Conservation (phyloP, 1,140 invertebrate genomes). For the Heliconius eleuchia region DNA sequence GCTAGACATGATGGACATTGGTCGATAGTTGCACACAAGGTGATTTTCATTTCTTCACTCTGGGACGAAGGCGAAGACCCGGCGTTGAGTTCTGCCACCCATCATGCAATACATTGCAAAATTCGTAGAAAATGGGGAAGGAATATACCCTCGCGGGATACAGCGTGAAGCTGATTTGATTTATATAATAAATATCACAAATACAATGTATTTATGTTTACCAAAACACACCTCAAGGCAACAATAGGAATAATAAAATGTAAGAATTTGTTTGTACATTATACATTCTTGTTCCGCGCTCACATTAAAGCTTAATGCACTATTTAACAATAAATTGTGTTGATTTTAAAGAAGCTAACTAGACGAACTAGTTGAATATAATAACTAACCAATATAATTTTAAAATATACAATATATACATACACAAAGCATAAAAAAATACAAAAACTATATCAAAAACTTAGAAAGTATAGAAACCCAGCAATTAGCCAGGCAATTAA, state of each 20-base stretch:
- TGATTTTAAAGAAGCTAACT: neutral
- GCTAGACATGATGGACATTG: too few relatives aligned
- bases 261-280: neutral
- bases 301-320: neutral
- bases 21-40: too few relatives aligned
- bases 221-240: neutral
- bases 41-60: too few relatives aligned
- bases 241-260: neutral
- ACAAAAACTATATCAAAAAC: neutral
- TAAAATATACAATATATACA: too few relatives aligned
- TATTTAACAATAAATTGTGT: slow-evolving; percentile 1
- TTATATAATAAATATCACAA: neutral
- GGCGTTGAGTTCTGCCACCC: too few relatives aligned
- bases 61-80: too few relatives aligned
- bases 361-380: neutral
- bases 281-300: slow-evolving; percentile 6
- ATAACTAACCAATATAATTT: neutral
- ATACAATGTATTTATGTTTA: neutral
- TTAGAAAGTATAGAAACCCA: neutral
- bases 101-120: too few relatives aligned
- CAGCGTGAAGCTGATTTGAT: neutral
- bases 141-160: neutral
- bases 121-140: too few relatives aligned
- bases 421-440: neutral
- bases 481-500: neutral